A percentile compares a stretch with the other conserved stretches of the same genome.
Evolutionary conservation across 2,797 vertebrate genomes (phyloP).

Genomic region (Antennarius maculatus): DNA sequence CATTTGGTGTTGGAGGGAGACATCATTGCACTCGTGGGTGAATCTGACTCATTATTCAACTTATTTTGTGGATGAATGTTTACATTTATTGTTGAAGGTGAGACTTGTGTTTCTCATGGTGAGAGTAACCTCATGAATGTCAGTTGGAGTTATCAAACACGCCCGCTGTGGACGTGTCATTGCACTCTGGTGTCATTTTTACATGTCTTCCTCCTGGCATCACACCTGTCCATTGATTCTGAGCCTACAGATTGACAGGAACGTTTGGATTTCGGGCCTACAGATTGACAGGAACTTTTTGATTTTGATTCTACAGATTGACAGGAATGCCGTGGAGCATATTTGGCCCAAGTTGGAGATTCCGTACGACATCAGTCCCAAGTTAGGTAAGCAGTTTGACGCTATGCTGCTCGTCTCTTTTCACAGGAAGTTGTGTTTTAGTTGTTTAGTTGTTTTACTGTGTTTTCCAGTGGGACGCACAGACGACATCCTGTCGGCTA

Average conservation of each 20-base stretch:
- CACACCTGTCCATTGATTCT: background rate
- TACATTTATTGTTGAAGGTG: too few relatives aligned
- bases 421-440: background rate
- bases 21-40: conserved; percentile 43
- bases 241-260: conserved; percentile 44
- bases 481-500: conserved; percentile 36
- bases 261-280: conserved; percentile 1
- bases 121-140: too few relatives aligned
- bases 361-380: conserved; percentile 47
- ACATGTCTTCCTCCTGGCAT: background rate
- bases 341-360: conserved; percentile 45
- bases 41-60: background rate
- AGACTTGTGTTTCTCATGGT: too few relatives aligned
- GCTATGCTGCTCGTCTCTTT: fast-evolving
- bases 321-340: conserved; percentile 39
- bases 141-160: too few relatives aligned
- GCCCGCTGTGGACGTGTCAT: too few relatives aligned
- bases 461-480: conserved; percentile 28
- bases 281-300: too few relatives aligned
- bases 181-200: too few relatives aligned
- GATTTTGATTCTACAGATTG: conserved; percentile 9
- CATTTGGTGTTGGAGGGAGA: conserved; percentile 43
- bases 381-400: conserved; percentile 38
- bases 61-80: too few relatives aligned
- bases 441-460: background rate